These are phyloP conservation scores for Sepioteuthis lessoniana DNA, from an alignment of 2,888 invertebrate genomes.

Conservation along the genomic window DNA sequence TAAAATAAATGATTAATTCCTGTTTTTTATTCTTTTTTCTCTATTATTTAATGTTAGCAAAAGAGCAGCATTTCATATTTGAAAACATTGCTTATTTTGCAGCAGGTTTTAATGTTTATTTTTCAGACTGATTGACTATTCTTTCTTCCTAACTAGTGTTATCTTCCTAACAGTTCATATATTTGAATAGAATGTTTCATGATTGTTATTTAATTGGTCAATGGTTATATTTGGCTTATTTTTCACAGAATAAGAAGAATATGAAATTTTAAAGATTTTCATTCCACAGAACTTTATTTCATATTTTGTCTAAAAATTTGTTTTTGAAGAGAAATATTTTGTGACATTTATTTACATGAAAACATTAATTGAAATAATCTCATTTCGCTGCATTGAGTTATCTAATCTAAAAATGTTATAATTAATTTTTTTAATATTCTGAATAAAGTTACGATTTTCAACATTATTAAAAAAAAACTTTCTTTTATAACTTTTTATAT, in stretches of 20 bases:
- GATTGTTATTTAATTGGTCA: slow-evolving; percentile 34
- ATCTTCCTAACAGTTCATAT: not conserved
- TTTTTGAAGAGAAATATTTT: not conserved
- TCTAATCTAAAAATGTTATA: not conserved
- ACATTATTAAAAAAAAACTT: no score
- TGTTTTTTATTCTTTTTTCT: no score
- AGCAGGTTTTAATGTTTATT: no score
- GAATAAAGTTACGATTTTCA: not conserved
- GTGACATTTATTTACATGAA: not conserved
- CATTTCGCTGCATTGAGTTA: not conserved
- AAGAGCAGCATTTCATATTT: no score
- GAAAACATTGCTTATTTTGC: no score
- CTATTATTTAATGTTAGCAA: no score
- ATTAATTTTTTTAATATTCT: not conserved
- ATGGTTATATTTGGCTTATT: not conserved
- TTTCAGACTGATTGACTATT: not conserved
- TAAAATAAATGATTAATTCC: no score
- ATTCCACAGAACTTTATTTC: not conserved
- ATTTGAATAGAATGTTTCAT: not conserved
- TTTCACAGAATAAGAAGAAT: not conserved
- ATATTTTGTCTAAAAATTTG: not conserved
- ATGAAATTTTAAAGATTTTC: not conserved
- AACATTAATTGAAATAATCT: not conserved
- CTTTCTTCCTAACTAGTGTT: not conserved
- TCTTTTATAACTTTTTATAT: no score